phyloP scores from a whole-genome alignment of 2,797 vertebrate species.

The Gadopsis marmoratus region DNA sequence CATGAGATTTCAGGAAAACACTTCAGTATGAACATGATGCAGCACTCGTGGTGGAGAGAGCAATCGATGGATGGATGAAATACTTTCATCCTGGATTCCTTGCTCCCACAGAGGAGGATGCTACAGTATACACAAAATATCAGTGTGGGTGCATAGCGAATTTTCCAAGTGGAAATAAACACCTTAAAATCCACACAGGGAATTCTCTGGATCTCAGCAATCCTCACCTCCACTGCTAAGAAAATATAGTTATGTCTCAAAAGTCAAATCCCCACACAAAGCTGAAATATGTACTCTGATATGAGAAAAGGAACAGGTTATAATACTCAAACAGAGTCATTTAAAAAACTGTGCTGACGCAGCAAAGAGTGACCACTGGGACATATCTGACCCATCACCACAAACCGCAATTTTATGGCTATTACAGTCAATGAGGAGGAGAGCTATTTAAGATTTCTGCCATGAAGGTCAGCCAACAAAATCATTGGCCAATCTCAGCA shows the following conservation, averaged over 20 bases:
- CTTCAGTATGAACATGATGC: constrained; percentile 62
- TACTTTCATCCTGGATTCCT: constrained; percentile 56
- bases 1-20: constrained; percentile 68
- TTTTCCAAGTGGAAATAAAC: constrained; percentile 63
- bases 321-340: constrained; percentile 22
- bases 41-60: constrained; percentile 45
- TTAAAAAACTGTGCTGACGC: constrained; percentile 56
- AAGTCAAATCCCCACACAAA: constrained; percentile 31
- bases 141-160: constrained; percentile 40
- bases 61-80: constrained; percentile 65
- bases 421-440: constrained; percentile 51
- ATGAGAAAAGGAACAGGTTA: constrained; percentile 33
- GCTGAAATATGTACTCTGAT: constrained; percentile 21
- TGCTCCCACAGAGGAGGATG: constrained; percentile 40
- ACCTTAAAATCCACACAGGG: constrained; percentile 60
- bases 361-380: constrained; percentile 52
- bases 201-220: constrained; percentile 39
- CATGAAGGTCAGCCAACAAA: constrained; percentile 59
- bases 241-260: constrained; percentile 38
- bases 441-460: constrained; percentile 46
- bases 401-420: constrained; percentile 61
- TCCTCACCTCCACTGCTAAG: constrained; percentile 37
- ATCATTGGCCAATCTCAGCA: constrained; percentile 35
- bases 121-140: constrained; percentile 51
- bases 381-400: constrained; percentile 54